phyloP scores from a whole-genome alignment of 2,113 vertebrate species.

The Leucopsar rothschildi region DNA sequence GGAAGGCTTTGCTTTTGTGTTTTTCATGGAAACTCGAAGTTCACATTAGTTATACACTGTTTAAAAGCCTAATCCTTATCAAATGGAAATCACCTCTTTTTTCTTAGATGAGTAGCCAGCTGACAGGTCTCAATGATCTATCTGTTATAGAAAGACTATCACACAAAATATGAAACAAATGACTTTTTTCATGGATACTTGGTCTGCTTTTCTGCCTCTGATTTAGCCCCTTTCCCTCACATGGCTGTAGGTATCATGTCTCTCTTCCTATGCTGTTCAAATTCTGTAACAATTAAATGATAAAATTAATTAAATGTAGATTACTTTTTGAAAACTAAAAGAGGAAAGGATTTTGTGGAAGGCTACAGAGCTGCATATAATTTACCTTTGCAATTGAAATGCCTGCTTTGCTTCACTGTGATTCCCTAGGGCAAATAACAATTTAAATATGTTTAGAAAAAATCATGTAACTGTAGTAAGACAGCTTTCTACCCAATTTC shows the following conservation, averaged over 20 bases:
- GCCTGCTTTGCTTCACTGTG: not conserved
- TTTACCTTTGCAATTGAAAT: constrained; percentile 18
- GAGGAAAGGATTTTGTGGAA: not conserved
- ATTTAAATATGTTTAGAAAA: constrained; percentile 28
- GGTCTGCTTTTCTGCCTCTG: not conserved
- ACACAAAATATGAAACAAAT: not conserved
- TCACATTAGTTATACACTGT: not conserved
- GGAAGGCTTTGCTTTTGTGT: constrained; percentile 1
- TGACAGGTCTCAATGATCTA: not conserved
- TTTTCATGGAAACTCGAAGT: constrained; percentile 15
- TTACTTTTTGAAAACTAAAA: constrained; percentile 31
- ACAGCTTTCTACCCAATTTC: not conserved
- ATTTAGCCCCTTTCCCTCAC: not conserved
- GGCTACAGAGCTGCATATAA: not conserved
- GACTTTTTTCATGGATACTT: not conserved
- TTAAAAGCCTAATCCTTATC: constrained; percentile 31
- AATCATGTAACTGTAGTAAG: not conserved
- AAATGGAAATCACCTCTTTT: constrained; percentile 18
- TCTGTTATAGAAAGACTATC: not conserved
- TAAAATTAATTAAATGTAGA: constrained; percentile 64
- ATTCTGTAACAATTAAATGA: constrained; percentile 48
- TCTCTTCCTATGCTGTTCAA: not conserved
- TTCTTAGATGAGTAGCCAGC: not conserved
- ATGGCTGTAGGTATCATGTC: not conserved
- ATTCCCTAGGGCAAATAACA: constrained; percentile 38